phyloP scores from a whole-genome alignment of 2,888 invertebrate species.

The Ptychoptera albimana region DNA sequence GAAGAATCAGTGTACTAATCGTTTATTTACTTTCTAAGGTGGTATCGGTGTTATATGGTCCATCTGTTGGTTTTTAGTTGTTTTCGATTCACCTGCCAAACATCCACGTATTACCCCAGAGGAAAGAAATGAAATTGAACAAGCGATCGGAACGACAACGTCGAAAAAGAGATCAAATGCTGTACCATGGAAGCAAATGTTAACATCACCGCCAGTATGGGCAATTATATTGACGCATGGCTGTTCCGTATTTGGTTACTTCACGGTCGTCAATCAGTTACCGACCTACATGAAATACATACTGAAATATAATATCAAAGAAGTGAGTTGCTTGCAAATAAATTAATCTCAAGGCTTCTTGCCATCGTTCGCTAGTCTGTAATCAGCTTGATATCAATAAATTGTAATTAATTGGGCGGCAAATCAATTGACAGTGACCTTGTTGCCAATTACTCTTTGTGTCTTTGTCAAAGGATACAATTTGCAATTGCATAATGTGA shows the following conservation, averaged over 20 bases:
- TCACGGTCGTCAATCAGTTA: conserved; percentile 73
- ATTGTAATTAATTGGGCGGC: too few species aligned
- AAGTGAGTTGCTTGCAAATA: conserved; percentile 33
- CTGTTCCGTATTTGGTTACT: conserved; percentile 74
- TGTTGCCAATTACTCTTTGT: too few species aligned
- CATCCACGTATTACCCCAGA: conserved; percentile 66
- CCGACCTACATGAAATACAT: conserved; percentile 76
- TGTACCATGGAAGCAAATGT: conserved; percentile 58
- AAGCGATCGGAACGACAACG: conserved; percentile 44
- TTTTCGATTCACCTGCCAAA: conserved; percentile 65
- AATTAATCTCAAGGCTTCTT: neutral
- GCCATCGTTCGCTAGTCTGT: neutral
- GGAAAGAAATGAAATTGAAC: conserved; percentile 47
- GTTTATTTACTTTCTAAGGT: conserved; percentile 27
- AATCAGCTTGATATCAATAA: too few species aligned
- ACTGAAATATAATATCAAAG: conserved; percentile 43
- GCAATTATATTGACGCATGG: conserved; percentile 71
- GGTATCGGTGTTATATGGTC: conserved; percentile 67
- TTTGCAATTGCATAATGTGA: too few species aligned
- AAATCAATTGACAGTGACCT: too few species aligned
- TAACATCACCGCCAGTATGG: conserved; percentile 64
- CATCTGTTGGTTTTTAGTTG: conserved; percentile 59
- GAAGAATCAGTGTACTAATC: neutral
- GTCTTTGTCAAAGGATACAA: too few species aligned
- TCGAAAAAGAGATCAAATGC: conserved; percentile 40